Evolutionary conservation across 2,888 invertebrate genomes (phyloP).

Genomic region (Lycaena phlaeas): DNA sequence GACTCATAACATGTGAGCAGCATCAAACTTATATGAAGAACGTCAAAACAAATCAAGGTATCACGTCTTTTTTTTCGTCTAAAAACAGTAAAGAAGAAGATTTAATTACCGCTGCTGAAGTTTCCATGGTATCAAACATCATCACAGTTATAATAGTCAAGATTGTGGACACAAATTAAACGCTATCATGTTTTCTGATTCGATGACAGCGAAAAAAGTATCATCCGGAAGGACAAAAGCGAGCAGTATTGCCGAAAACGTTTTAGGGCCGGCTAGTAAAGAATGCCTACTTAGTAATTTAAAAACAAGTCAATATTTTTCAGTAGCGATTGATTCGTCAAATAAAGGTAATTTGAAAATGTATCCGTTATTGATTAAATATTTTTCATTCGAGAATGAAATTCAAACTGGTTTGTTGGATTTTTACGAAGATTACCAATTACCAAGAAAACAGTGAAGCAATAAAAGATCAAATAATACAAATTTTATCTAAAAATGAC

Average conservation of each 20-base stretch:
- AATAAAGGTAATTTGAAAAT: conserved; percentile 3
- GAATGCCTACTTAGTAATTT: conserved; percentile 4
- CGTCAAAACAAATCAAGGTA: conserved; percentile 9
- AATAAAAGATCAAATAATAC: conserved; percentile 11
- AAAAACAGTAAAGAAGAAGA: conserved; percentile 12
- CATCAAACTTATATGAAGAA: conserved; percentile 9
- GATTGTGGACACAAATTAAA: conserved; percentile 8
- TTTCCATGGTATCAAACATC: conserved; percentile 11
- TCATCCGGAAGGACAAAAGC: conserved; percentile 5
- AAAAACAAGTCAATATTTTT: conserved; percentile 5
- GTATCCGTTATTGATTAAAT: conserved; percentile 4
- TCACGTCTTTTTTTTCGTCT: conserved; percentile 7
- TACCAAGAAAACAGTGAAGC: conserved; percentile 13
- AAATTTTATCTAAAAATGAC: conserved; percentile 8
- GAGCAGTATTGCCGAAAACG: conserved; percentile 6
- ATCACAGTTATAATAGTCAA: conserved; percentile 10
- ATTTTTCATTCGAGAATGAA: conserved; percentile 1
- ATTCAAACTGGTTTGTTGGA: conserved; percentile 1
- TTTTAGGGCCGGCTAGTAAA: conserved; percentile 2
- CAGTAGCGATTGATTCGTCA: conserved; percentile 3
- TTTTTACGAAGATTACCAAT: conserved; percentile 12
- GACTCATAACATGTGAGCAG: too few relatives aligned
- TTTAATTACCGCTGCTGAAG: conserved; percentile 11
- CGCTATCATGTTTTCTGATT: conserved; percentile 9
- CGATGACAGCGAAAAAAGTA: conserved; percentile 5